These are phyloP conservation scores for Platyscapa corneri DNA, from an alignment of 1,140 invertebrate species.

Conservation along the genomic window DNA sequence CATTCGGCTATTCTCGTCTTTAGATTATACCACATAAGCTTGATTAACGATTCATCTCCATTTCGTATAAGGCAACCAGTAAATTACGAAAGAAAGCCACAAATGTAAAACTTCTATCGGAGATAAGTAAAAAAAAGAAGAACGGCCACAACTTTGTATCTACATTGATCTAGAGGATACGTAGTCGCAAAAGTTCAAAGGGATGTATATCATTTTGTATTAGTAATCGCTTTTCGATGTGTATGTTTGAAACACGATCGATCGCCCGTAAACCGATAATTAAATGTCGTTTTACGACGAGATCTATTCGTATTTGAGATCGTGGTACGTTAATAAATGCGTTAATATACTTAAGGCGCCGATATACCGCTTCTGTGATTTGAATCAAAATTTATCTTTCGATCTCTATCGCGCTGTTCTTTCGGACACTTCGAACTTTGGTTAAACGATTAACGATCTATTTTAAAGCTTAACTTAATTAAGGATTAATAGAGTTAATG, in stretches of 20 bases:
- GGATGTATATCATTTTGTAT: conserved; percentile 19
- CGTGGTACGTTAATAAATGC: conserved; percentile 27
- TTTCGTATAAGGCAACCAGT: conserved; percentile 3
- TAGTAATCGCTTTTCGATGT: conserved; percentile 26
- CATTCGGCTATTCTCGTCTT: not conserved
- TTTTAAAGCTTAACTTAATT: conserved; percentile 1
- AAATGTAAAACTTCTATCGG: conserved; percentile 11
- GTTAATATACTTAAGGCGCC: conserved; percentile 15
- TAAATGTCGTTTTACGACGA: conserved; percentile 41
- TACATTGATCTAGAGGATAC: not conserved
- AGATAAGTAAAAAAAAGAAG: not conserved
- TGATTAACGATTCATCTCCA: conserved; percentile 21
- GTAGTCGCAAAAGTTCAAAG: conserved; percentile 41
- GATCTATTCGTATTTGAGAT: not conserved
- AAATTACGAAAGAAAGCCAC: conserved; percentile 36
- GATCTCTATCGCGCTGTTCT: not conserved
- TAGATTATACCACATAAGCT: conserved; percentile 3
- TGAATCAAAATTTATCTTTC: conserved; percentile 13
- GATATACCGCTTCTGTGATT: conserved; percentile 23
- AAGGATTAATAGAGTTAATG: not conserved
- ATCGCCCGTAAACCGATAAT: conserved; percentile 33
- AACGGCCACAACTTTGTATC: conserved; percentile 35
- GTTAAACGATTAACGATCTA: not conserved
- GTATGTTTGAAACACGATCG: conserved; percentile 16
- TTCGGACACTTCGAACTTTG: not conserved